Percentiles rank a stretch among this genome's conserved stretches.
Conservation (phyloP, 2,888 invertebrate genomes). For the Sesia apiformis region DNA sequence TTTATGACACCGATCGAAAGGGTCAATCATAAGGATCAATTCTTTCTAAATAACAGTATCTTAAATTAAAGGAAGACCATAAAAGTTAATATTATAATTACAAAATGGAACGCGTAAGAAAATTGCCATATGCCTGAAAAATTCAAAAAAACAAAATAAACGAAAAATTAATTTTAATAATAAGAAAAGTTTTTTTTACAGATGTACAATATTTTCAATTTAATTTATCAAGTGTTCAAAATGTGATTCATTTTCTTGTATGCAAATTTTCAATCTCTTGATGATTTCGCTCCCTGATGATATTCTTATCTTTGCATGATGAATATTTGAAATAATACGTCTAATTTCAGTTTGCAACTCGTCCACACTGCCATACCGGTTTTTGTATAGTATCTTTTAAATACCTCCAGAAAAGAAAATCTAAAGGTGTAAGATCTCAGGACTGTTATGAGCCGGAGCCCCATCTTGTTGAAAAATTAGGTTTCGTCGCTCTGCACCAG, state of each 20-base stretch:
- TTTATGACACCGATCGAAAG: neutral
- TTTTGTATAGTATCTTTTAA: neutral
- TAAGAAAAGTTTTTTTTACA: neutral
- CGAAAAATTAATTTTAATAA: no score
- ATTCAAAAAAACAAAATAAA: no score
- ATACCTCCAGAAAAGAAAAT: neutral
- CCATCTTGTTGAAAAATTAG: neutral
- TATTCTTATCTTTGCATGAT: neutral
- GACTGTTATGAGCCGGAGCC: neutral
- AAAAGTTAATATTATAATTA: no score
- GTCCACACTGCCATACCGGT: neutral
- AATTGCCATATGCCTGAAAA: no score
- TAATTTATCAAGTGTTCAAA: neutral
- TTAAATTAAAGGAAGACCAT: neutral
- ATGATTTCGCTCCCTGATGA: neutral
- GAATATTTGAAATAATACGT: neutral
- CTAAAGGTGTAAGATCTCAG: no score
- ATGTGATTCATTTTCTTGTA: neutral
- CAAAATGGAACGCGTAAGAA: no score
- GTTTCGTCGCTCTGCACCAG: neutral
- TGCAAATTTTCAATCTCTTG: neutral
- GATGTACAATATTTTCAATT: neutral
- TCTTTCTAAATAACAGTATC: neutral
- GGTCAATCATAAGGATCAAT: neutral
- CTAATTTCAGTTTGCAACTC: neutral